phyloP scores from a whole-genome alignment of 2,888 invertebrate genomes.

The Dasypolia templi region DNA sequence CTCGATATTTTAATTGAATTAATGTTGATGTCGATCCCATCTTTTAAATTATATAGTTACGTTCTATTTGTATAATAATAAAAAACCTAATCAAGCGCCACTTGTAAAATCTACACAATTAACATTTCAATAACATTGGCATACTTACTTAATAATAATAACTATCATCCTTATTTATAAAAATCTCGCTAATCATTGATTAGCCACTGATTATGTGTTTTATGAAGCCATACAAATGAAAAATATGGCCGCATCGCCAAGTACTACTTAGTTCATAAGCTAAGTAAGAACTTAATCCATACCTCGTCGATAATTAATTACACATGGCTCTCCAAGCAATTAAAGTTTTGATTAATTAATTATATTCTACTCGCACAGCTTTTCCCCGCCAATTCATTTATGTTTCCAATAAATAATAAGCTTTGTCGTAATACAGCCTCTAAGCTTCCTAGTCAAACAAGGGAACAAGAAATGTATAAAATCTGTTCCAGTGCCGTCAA shows the following conservation, averaged over 20 bases:
- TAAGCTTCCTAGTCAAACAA: slow-evolving; percentile 47
- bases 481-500: slow-evolving; percentile 33
- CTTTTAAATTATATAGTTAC: slow-evolving; percentile 45
- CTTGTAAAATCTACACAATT: background rate
- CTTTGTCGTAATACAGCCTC: slow-evolving; percentile 13
- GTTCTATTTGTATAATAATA: slow-evolving; percentile 18
- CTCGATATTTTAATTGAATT: slow-evolving; percentile 78
- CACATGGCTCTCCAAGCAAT: slow-evolving; percentile 17
- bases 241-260: background rate
- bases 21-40: slow-evolving; percentile 58
- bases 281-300: slow-evolving; percentile 29
- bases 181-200: too few relatives aligned
- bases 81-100: background rate
- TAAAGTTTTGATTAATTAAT: slow-evolving; percentile 37
- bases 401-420: slow-evolving; percentile 38
- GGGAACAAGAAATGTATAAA: slow-evolving; percentile 35
- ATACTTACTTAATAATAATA: background rate
- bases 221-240: background rate
- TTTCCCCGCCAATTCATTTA: background rate
- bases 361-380: slow-evolving; percentile 2
- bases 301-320: slow-evolving; percentile 22
- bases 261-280: slow-evolving; percentile 13
- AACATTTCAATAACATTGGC: background rate
- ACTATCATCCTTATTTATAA: too few relatives aligned
- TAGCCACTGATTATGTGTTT: too few relatives aligned